Conservation (phyloP, 2,797 vertebrate species). For the Petrocephalus sullivani region DNA sequence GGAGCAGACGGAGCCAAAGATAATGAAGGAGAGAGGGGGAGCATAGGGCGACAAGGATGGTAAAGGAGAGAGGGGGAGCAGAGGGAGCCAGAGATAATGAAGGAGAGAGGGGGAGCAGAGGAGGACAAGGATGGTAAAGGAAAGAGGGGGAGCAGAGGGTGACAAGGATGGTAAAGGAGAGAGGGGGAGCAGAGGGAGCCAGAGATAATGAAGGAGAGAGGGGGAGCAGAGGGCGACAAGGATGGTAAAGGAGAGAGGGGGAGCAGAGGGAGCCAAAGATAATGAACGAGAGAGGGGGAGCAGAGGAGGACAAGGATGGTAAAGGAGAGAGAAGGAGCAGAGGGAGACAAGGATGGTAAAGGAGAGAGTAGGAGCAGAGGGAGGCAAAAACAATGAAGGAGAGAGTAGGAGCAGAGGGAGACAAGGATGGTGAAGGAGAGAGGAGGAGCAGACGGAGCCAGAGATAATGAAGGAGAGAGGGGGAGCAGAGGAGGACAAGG, state of each 20-base stretch:
- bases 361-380: constrained; percentile 2
- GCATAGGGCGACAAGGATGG: background rate
- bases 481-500: background rate
- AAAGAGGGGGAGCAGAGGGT: background rate
- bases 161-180: background rate
- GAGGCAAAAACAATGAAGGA: background rate
- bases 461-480: background rate
- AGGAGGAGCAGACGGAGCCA: background rate
- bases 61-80: background rate
- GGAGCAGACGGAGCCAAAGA: background rate
- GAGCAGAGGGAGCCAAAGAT: constrained; percentile 15
- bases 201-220: background rate
- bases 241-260: constrained; percentile 15
- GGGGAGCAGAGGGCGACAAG: background rate
- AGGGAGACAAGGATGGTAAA: background rate
- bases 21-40: constrained; percentile 22
- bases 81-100: background rate
- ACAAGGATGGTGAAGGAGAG: background rate
- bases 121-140: background rate
- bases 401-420: constrained; percentile 28
- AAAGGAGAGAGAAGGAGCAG: background rate
- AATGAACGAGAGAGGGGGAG: constrained; percentile 27
- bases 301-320: background rate
- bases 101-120: background rate
- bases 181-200: background rate